These are phyloP conservation scores for Orius insidiosus DNA, from an alignment of 1,140 invertebrate species.

Conservation along the genomic window DNA sequence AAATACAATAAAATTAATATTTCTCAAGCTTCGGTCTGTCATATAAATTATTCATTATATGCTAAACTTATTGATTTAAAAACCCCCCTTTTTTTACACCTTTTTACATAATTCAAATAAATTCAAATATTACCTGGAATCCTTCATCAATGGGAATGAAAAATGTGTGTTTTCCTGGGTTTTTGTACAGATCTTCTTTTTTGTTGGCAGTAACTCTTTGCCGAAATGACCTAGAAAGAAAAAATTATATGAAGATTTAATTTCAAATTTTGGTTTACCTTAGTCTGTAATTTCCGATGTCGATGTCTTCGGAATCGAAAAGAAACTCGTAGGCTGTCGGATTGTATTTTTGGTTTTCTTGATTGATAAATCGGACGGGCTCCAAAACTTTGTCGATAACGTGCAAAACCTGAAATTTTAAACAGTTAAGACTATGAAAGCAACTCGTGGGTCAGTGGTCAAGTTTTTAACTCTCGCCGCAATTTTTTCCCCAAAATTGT, in stretches of 20 bases:
- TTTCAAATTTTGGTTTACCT: constrained; percentile 29
- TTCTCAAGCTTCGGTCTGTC: not conserved
- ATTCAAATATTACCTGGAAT: constrained; percentile 45
- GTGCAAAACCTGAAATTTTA: constrained; percentile 26
- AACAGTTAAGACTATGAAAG: no score
- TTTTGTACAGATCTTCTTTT: constrained; percentile 55
- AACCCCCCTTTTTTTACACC: no score
- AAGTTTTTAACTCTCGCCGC: no score
- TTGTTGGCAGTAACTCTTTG: constrained; percentile 47
- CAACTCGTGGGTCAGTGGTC: no score
- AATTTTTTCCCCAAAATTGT: no score
- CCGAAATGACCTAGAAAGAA: constrained; percentile 43
- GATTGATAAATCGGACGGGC: constrained; percentile 40
- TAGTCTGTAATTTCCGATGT: constrained; percentile 40
- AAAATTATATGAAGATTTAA: not conserved
- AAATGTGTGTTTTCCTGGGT: constrained; percentile 64
- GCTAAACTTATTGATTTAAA: no score
- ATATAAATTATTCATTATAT: no score
- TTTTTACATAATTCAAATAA: not conserved
- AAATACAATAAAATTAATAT: not conserved
- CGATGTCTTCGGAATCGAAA: constrained; percentile 51
- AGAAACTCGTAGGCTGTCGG: constrained; percentile 61
- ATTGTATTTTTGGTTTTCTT: constrained; percentile 46
- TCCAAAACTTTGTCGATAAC: constrained; percentile 64
- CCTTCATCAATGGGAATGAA: constrained; percentile 81